phyloP scores from a whole-genome alignment of 1,140 invertebrate species.

The Conopomorpha cramerella region DNA sequence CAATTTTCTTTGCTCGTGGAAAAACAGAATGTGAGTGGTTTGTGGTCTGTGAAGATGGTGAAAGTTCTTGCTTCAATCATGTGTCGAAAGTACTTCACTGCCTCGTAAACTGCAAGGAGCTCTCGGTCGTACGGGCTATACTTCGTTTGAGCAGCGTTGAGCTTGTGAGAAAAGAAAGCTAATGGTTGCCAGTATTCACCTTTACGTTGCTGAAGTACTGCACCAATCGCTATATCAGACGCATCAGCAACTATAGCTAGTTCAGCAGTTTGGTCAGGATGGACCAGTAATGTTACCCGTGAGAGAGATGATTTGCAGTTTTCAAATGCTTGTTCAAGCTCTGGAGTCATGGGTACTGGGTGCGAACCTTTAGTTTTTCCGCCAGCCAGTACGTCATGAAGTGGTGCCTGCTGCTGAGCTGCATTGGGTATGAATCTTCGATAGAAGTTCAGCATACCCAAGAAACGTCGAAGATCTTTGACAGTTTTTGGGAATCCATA shows the following conservation, averaged over 20 bases:
- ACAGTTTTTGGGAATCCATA: slow-evolving; percentile 10
- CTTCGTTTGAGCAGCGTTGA: slow-evolving; percentile 1
- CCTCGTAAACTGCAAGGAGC: no score
- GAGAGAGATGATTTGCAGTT: slow-evolving; percentile 1
- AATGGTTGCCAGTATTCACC: slow-evolving; percentile 9
- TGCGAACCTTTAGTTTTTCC: slow-evolving; percentile 2
- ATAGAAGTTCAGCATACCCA: no score
- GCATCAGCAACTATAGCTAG: no score
- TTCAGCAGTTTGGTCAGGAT: slow-evolving; percentile 1
- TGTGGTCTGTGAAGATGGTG: no score
- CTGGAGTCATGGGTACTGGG: slow-evolving; percentile 3
- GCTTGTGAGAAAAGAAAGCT: slow-evolving; percentile 3
- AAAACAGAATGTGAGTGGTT: no score
- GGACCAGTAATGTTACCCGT: not conserved
- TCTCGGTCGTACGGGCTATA: slow-evolving; percentile 6
- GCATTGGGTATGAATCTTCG: slow-evolving; percentile 19
- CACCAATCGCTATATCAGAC: slow-evolving; percentile 1
- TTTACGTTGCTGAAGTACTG: slow-evolving; percentile 3
- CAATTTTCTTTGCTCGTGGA: no score
- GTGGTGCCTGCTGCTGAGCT: no score
- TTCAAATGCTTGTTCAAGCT: slow-evolving; percentile 2
- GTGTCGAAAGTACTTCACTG: no score
- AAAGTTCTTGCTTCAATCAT: not conserved
- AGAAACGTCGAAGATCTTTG: slow-evolving; percentile 17
- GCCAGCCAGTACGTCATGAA: slow-evolving; percentile 1